Evolutionary conservation across 2,113 vertebrate species (phyloP), one percentile per base, ranked within the genome.

Genomic region (Cheirogaleus medius): DNA sequence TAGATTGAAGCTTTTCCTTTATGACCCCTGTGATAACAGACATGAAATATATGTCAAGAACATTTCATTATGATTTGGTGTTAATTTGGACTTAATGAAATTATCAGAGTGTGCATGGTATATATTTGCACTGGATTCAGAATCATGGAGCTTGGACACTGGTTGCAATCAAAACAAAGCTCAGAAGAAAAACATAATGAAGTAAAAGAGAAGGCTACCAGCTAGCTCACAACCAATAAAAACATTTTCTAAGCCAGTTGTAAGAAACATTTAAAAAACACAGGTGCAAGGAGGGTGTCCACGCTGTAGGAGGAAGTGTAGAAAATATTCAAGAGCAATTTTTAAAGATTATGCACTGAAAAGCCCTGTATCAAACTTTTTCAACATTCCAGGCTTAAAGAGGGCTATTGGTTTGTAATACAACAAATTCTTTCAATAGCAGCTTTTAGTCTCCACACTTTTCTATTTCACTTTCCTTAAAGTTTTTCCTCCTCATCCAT

Each of bases 261-360:
- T 66, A 78, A 91, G 42, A 89, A 68, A 56, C 29, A 60, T 93
- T 90, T 6, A 47, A 88, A 91, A 91, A 88, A 77, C 73, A 82
- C 52, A 94, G 73, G 87, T 96, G 42, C 34, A 81, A 93, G 69
- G 47, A 90, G 95, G 49, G 74, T 91, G 86, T 66, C 82, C 63
- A 88, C n/a, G 29, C 39, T 74, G 5, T n/a, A 42, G 58, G n/a
- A 60, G 42, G 27, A 91, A 93, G 87, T 39, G 13, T 14, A 84
- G 77, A 88, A 66, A 39, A 54, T 44, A 87, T 9, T 52, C 32
- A 80, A 69, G 74, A 47, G 42, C 54, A 66, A 47, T 60, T 85
- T 37, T 49, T 32, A 56, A 96, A 47, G 74, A 66, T 58, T 54
- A n/a, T 39, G 32, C 44, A 78, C 52, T 52, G 47, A 68, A 71